Percentiles rank a stretch among this genome's conserved stretches.
phyloP scores from a whole-genome alignment of 2,888 invertebrate species.

The Calameuta idolon region DNA sequence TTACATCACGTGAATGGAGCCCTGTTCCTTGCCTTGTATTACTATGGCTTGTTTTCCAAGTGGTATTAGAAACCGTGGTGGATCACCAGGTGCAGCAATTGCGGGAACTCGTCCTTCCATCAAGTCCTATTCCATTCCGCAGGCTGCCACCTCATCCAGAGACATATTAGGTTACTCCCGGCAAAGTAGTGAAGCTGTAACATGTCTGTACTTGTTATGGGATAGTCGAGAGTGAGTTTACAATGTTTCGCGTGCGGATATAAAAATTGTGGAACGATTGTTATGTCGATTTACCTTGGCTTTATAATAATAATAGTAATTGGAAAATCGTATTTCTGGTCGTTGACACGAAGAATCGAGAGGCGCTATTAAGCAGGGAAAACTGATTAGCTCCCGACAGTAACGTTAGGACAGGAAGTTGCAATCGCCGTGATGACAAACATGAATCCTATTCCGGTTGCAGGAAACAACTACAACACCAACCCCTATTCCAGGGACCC shows the following conservation, averaged over 20 bases:
- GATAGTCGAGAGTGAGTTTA: neutral
- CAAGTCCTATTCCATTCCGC: slow-evolving; percentile 12
- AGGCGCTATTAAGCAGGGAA: slow-evolving; percentile 11
- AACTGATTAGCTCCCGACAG: neutral
- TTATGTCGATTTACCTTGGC: neutral
- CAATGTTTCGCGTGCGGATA: neutral
- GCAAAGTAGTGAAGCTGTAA: slow-evolving; percentile 2
- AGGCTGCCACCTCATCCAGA: slow-evolving; percentile 21
- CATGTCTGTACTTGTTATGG: neutral
- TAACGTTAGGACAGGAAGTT: slow-evolving; percentile 1
- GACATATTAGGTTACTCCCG: slow-evolving; percentile 40
- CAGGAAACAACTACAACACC: slow-evolving; percentile 75
- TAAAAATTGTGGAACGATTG: neutral
- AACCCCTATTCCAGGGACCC: slow-evolving; percentile 21
- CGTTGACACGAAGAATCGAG: slow-evolving; percentile 21
- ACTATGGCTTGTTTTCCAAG: slow-evolving; percentile 13
- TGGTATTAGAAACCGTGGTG: slow-evolving; percentile 3
- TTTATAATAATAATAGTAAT: neutral
- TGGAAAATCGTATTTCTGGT: slow-evolving; percentile 4
- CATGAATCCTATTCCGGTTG: slow-evolving; percentile 49
- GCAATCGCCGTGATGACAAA: neutral
- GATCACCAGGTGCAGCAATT: slow-evolving; percentile 17
- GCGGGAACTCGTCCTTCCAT: slow-evolving; percentile 12
- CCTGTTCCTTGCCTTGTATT: slow-evolving; percentile 22
- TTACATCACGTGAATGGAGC: slow-evolving; percentile 29